These are phyloP conservation scores for Melospiza georgiana DNA, from an alignment of 2,113 vertebrate species.

Conservation along the genomic window DNA sequence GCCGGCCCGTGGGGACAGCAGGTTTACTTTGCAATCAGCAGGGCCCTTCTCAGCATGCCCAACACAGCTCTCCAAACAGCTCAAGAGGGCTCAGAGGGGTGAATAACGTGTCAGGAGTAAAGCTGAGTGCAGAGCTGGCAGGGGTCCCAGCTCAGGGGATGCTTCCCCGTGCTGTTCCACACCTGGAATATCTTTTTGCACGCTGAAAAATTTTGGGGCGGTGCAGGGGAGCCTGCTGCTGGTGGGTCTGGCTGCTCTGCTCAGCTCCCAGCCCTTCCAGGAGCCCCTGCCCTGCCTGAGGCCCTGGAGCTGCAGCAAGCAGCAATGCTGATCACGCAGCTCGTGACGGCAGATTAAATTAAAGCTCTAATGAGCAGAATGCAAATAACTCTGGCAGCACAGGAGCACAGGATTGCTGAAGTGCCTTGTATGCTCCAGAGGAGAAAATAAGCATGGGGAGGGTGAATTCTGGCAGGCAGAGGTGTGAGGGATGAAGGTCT, in stretches of 20 bases:
- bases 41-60: conserved; percentile 8
- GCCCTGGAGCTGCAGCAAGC: conserved; percentile 26
- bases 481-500: not conserved
- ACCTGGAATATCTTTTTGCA: not conserved
- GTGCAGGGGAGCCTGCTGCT: not conserved
- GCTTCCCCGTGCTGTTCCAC: not conserved
- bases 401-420: not conserved
- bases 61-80: conserved; percentile 24
- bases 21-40: conserved; percentile 15
- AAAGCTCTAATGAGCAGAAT: conserved; percentile 67
- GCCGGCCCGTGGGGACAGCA: not conserved
- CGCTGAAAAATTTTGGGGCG: not conserved
- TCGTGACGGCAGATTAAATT: conserved; percentile 72
- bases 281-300: not conserved
- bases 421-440: not conserved
- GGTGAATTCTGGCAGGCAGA: not conserved
- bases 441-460: not conserved
- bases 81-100: not conserved
- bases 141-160: not conserved
- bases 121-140: not conserved
- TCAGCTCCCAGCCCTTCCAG: not conserved
- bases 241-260: not conserved
- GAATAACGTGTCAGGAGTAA: not conserved
- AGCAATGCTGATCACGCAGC: conserved; percentile 62
- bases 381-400: conserved; percentile 25